Conservation (phyloP, 2,888 invertebrate species). For the Cephalotes varians region DNA sequence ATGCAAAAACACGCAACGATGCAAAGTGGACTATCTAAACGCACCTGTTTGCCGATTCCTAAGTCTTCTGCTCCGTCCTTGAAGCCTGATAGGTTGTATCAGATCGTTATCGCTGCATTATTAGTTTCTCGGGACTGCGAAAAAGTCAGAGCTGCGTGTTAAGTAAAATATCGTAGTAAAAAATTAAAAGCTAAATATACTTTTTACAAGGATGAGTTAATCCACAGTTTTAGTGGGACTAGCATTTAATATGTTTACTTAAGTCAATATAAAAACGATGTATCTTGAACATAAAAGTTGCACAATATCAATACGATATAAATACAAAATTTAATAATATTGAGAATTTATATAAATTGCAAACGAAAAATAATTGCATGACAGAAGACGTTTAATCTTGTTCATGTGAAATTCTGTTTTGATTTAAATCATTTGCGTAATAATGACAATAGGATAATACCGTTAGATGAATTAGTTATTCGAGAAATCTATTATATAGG, state of each 20-base stretch:
- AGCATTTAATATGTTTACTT: background rate
- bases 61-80: conserved; percentile 29
- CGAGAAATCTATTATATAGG: background rate
- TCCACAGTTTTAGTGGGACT: background rate
- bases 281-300: background rate
- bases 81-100: conserved; percentile 26
- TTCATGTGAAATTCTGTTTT: background rate
- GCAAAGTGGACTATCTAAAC: conserved; percentile 66
- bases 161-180: background rate
- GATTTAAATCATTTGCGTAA: background rate
- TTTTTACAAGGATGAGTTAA: conserved; percentile 2
- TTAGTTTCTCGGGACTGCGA: background rate
- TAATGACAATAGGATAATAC: background rate
- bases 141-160: background rate
- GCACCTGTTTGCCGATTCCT: conserved; percentile 62
- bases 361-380: background rate
- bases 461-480: background rate
- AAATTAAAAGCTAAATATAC: background rate
- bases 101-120: background rate
- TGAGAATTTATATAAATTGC: background rate
- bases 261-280: background rate
- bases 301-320: background rate
- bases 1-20: conserved; percentile 75
- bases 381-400: background rate
- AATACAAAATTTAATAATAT: background rate